Percentiles rank a stretch among this genome's conserved stretches.
Conservation (phyloP, 2,797 vertebrate genomes). For the Pantherophis vulpinus region DNA sequence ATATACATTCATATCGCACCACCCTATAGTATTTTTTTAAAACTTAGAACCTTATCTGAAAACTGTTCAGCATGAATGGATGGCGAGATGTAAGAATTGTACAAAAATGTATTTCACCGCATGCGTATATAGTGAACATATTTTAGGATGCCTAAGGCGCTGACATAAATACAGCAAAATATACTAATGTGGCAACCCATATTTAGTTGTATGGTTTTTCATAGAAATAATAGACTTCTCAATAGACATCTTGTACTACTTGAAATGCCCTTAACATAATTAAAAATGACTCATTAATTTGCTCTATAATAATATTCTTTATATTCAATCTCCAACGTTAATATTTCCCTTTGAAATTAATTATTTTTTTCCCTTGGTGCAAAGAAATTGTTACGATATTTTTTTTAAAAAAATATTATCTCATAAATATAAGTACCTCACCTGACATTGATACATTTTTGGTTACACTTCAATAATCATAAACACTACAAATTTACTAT, state of each 20-base stretch:
- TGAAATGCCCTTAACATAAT: background rate
- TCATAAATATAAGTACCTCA: slow-evolving; percentile 27
- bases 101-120: background rate
- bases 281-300: slow-evolving; percentile 3
- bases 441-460: slow-evolving; percentile 35
- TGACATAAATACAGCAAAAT: background rate
- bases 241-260: background rate
- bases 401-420: background rate
- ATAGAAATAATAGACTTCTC: background rate
- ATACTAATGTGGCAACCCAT: background rate
- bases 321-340: background rate
- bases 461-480: background rate
- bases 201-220: background rate
- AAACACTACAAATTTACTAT: slow-evolving; percentile 25
- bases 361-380: background rate
- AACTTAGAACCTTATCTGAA: background rate
- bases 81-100: background rate
- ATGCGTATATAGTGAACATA: background rate
- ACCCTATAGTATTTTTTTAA: background rate
- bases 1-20: background rate
- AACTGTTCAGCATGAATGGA: background rate
- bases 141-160: background rate
- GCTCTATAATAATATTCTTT: slow-evolving; percentile 22
- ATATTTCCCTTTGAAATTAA: slow-evolving; percentile 32
- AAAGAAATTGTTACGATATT: slow-evolving; percentile 8